phyloP scores from a whole-genome alignment of 2,113 vertebrate species.

The Nannospalax galili region DNA sequence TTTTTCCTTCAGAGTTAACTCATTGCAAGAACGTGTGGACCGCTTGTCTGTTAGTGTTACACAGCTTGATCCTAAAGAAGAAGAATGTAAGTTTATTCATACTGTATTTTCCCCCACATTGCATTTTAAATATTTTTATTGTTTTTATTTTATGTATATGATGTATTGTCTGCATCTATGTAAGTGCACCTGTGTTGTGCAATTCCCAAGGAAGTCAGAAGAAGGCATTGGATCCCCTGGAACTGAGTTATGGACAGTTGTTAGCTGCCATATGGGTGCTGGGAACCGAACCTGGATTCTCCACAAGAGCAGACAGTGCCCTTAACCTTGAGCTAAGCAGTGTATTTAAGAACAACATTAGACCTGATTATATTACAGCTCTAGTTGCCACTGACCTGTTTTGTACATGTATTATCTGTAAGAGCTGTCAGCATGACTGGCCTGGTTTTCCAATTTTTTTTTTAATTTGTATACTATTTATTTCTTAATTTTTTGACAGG shows the following conservation, averaged over 20 bases:
- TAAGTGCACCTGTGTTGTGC: too few species aligned
- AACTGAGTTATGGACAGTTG: too few species aligned
- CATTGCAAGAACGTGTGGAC: slow-evolving; percentile 98
- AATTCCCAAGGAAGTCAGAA: too few species aligned
- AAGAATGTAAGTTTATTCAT: slow-evolving; percentile 93
- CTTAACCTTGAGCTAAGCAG: background rate
- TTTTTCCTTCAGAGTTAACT: slow-evolving; percentile 99
- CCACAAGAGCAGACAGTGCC: too few species aligned
- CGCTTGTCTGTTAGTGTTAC: slow-evolving; percentile 98
- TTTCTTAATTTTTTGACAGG: slow-evolving; percentile 13
- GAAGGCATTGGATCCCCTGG: too few species aligned
- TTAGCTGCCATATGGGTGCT: too few species aligned
- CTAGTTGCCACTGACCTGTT: background rate
- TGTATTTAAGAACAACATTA: slow-evolving; percentile 25
- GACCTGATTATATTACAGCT: slow-evolving; percentile 22
- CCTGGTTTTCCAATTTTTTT: background rate
- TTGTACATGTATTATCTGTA: background rate
- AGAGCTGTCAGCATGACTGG: background rate
- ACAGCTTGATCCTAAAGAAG: slow-evolving; percentile 98
- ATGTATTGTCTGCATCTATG: too few species aligned
- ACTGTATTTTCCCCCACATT: background rate
- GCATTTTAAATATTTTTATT: background rate
- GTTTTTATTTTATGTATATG: too few species aligned
- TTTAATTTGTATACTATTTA: background rate
- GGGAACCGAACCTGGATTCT: too few species aligned